Evolutionary conservation across 1,140 invertebrate species (phyloP).

Genomic region (Nephotettix cincticeps): DNA sequence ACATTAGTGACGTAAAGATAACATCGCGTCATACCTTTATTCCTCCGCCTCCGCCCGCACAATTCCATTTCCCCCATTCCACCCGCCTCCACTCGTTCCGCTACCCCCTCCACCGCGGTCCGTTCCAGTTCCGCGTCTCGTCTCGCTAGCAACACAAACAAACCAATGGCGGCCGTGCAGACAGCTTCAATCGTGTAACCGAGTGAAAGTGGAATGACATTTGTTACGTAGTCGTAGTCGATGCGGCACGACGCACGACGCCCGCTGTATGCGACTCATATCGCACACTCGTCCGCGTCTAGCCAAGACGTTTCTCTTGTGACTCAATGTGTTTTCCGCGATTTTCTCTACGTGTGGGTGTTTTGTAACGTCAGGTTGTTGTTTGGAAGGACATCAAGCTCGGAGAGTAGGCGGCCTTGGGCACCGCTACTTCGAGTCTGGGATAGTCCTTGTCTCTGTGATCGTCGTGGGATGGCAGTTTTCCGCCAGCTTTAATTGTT

Average conservation of each 20-base stretch:
- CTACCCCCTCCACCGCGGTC: too few species aligned
- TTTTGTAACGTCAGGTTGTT: not conserved
- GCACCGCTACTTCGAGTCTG: not conserved
- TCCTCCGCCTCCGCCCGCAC: too few species aligned
- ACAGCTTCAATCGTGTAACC: not conserved
- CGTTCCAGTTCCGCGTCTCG: not conserved
- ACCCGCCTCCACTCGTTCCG: too few species aligned
- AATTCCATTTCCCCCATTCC: too few species aligned
- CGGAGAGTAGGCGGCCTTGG: not conserved
- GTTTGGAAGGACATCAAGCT: not conserved
- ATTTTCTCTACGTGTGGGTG: not conserved
- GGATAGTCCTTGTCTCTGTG: not conserved
- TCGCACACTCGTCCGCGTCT: not conserved
- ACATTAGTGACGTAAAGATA: too few species aligned
- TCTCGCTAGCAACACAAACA: constrained; percentile 12
- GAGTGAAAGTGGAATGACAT: constrained; percentile 9
- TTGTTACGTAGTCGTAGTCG: not conserved
- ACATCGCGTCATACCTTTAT: too few species aligned
- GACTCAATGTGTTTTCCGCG: not conserved
- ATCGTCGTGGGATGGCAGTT: not conserved
- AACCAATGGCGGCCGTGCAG: not conserved
- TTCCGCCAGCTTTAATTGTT: not conserved
- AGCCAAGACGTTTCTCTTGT: constrained; percentile 6
- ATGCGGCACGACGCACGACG: too few species aligned
- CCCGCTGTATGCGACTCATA: not conserved